phyloP scores from a whole-genome alignment of 2,888 invertebrate species.

The Bhutanitis thaidina region DNA sequence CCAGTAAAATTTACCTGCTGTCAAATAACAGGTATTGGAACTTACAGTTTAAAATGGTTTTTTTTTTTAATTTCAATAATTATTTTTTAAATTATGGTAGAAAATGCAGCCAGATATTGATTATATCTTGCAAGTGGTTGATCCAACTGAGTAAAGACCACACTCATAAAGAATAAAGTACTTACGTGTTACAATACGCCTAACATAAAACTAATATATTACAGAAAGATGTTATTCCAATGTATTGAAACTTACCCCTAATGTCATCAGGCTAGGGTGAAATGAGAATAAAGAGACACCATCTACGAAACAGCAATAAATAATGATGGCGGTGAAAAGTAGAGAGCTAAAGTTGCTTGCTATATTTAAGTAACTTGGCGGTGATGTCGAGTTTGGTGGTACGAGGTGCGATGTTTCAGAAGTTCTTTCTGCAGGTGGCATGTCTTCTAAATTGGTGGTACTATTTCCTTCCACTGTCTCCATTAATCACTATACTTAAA shows the following conservation, averaged over 20 bases:
- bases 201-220: not conserved
- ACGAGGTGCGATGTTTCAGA: conserved; percentile 63
- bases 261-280: conserved; percentile 68
- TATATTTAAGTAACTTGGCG: conserved; percentile 60
- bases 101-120: no score
- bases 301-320: conserved; percentile 57
- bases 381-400: conserved; percentile 40
- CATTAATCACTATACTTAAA: conserved; percentile 28
- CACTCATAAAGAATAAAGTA: no score
- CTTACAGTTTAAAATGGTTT: no score
- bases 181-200: no score
- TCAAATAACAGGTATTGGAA: no score
- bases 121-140: no score
- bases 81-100: no score
- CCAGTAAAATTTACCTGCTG: no score
- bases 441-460: conserved; percentile 32
- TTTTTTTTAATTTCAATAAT: no score
- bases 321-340: conserved; percentile 51
- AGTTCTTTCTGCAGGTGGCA: conserved; percentile 49
- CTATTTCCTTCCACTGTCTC: conserved; percentile 31
- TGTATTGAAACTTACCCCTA: conserved; percentile 56
- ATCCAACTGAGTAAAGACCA: no score
- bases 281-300: conserved; percentile 63
- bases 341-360: conserved; percentile 56
- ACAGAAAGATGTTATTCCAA: not conserved